Evolutionary conservation across 2,888 invertebrate genomes (phyloP), one percentile per base, ranked within the genome.

Genomic region (Drosophila anomelani): DNA sequence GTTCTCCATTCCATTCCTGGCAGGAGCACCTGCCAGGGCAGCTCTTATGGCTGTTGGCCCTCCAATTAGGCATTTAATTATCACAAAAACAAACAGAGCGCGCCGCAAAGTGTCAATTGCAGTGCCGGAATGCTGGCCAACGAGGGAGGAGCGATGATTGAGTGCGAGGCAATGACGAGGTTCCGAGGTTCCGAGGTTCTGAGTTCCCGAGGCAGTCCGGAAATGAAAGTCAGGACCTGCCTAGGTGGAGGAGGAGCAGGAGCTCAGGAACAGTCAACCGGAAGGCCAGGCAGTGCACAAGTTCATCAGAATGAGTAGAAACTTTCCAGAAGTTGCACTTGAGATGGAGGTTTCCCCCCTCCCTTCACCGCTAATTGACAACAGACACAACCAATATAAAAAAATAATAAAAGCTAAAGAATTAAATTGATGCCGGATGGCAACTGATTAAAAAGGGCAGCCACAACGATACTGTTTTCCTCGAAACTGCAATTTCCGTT

Each of bases 11-110:
- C 13, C 29, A 12, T 8, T 4, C 9, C 13, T 23, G 23, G 12
- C 13, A 38, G 20, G 15, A 51, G 46, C 38, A 51, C 51, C 51
- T 47, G n/a, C 17, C 46, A n/a, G 13, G 3, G 3, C 6, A 23
- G 23, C 13, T 26, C 13, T 20, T 34, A 17, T 34, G 38, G 39
- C 39, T 54, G 26, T 47, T 49, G 36, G 4, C 23, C 23, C 59
- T 26, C 32, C 69, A 69, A 70, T 69, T 69, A 58, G 68, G 70
- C 58, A 70, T 57, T 70, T 70, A 69, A 69, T 69, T 58, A 43
- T 26, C 43, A 20, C 17, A 36, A 67, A 58, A 20, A 44, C 56
- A 51, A 68, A 49, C 57, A n/a, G 9, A 43, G n/a, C 20, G 23
- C 23, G 3, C 67, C 26, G 39, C 55, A 44, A 38, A 68, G 70